Conservation (phyloP, 2,888 invertebrate genomes). For the Calliscelio sp. region DNA sequence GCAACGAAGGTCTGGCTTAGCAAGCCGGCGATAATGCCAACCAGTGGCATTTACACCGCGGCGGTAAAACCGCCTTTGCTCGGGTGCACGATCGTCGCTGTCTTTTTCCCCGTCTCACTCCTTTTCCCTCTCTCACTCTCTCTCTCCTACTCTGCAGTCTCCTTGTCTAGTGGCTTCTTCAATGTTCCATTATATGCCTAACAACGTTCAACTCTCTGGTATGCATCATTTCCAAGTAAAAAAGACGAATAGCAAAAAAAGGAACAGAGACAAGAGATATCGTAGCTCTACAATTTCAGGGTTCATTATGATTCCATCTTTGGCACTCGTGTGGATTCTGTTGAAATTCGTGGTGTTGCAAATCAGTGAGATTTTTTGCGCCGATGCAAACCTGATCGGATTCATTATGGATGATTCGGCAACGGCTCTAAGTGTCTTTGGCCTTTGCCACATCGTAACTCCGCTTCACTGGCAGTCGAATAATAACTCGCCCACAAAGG, state of each 20-base stretch:
- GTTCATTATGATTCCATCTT: constrained; percentile 72
- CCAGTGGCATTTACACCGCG: constrained; percentile 85
- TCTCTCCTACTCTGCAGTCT: constrained; percentile 55
- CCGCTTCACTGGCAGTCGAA: constrained; percentile 58
- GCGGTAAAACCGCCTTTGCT: constrained; percentile 83
- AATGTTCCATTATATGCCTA: constrained; percentile 79
- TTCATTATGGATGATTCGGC: constrained; percentile 73
- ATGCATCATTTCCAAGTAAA: constrained; percentile 70
- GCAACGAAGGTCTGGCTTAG: constrained; percentile 83
- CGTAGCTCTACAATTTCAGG: constrained; percentile 66
- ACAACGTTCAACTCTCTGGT: constrained; percentile 76
- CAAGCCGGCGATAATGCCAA: constrained; percentile 84
- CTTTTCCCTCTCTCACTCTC: constrained; percentile 48
- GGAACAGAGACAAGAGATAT: constrained; percentile 63
- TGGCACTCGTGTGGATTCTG: constrained; percentile 66
- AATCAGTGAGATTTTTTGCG: constrained; percentile 70
- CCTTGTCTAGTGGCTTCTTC: constrained; percentile 78
- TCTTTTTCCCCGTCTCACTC: constrained; percentile 62
- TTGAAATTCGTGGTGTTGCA: constrained; percentile 72
- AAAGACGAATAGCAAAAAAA: constrained; percentile 61
- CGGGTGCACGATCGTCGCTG: constrained; percentile 73
- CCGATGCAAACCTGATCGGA: constrained; percentile 72
- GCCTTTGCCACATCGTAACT: constrained; percentile 71
- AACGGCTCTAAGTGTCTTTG: constrained; percentile 71
- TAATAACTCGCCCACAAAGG: constrained; percentile 71